Conservation (phyloP, 2,113 vertebrate genomes). For the Ailuropoda melanoleuca region DNA sequence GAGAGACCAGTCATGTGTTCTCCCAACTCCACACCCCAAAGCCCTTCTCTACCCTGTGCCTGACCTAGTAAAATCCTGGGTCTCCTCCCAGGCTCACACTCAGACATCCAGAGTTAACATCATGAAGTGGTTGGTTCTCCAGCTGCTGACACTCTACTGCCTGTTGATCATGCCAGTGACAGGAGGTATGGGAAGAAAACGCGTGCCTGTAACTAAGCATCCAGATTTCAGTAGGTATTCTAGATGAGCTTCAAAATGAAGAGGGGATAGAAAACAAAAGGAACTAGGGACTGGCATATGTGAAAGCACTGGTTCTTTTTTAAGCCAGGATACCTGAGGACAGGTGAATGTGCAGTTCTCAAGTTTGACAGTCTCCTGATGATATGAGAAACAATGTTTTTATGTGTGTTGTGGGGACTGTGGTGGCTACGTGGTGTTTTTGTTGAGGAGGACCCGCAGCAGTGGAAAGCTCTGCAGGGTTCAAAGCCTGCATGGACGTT, state of each 20-base stretch:
- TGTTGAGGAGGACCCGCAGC: not conserved
- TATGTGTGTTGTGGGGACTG: not conserved
- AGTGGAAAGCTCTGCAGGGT: not conserved
- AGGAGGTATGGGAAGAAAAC: not conserved
- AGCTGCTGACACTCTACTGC: not conserved
- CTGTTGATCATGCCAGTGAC: not conserved
- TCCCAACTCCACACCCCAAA: not conserved
- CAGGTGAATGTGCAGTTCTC: too few relatives aligned
- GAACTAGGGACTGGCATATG: not conserved
- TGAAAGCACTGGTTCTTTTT: not conserved
- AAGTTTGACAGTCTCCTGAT: not conserved
- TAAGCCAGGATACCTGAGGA: not conserved
- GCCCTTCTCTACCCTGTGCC: not conserved
- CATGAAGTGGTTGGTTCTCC: not conserved
- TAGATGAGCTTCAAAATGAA: not conserved
- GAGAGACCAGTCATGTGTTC: not conserved
- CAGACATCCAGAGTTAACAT: not conserved
- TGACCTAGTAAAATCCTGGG: not conserved
- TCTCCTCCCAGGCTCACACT: too few relatives aligned
- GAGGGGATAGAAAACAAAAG: not conserved
- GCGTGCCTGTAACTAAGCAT: not conserved
- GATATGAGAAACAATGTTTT: not conserved
- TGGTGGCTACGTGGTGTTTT: not conserved
- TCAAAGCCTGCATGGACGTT: not conserved
- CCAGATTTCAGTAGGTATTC: not conserved